Base-by-base conservation (phyloP, 2,113 vertebrate species). In the Muntiacus muntjak region DNA sequence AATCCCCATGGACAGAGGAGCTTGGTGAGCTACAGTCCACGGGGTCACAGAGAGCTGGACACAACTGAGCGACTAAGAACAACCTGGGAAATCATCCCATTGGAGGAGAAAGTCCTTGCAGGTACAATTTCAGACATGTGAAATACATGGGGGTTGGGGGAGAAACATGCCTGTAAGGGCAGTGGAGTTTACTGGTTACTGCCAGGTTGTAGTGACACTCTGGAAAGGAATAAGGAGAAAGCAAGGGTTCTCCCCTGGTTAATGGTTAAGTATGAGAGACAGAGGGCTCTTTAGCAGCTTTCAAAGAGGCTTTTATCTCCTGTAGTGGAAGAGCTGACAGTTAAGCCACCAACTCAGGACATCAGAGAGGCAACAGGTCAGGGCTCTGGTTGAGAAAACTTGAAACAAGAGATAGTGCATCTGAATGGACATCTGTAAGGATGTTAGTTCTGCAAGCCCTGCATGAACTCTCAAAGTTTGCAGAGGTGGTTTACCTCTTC, bases 261-360 rank as follows among this genome's bases (percentile, higher is more conserved):
- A 89, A 78, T 86, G 33, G 71, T 79, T 55, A 95, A 89, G 30
- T 95, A 14, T 74, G 45, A 86, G 90, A 92, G 58, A 86, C 55
- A 87, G 74, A 97, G 52, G 33, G 26, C 67, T 94, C 67, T 81
- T 96, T n/a, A 90, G 47, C 84, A 95, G 45, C 50, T 67, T 92
- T 89, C 90, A 79, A 85, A 81, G 30, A 95, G 16, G 52, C 30
- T 84, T 93, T 76, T 87, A 47, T 91, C 26, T 64, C n/a, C 54
- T 81, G 17, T 23, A 85, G 13, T 87, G 52, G 86, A 96, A 93
- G 45, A 94, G 33, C 60, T 96, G 60, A 88, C 33, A 60, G 26
- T 52, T 91, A 43, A 87, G 78, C 28, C 33, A 30, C 71, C 76
- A 40, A 89, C 83, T 85, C 52, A 52, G 7, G 40, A 54, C 60